Evolutionary conservation across 1,140 invertebrate genomes (phyloP).

Genomic region (Solenopsis invicta): DNA sequence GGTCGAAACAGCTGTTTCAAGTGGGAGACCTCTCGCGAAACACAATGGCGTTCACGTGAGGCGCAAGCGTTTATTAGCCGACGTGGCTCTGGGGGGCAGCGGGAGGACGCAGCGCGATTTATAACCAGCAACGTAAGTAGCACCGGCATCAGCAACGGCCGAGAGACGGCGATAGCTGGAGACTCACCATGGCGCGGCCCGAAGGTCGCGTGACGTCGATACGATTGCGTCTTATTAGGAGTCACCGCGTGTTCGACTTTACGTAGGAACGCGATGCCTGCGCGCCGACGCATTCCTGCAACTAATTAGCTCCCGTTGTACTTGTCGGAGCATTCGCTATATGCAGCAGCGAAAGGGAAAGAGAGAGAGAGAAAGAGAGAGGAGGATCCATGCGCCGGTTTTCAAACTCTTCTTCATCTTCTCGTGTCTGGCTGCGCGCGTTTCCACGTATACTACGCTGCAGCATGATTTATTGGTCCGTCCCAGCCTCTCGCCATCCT

Average conservation of each 20-base stretch:
- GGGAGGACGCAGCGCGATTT: constrained; percentile 52
- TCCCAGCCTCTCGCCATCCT: constrained; percentile 26
- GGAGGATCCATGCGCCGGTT: constrained; percentile 10
- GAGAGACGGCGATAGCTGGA: constrained; percentile 26
- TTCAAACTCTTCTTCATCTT: constrained; percentile 22
- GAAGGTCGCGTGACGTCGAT: constrained; percentile 75
- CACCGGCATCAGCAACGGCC: not conserved
- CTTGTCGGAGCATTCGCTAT: constrained; percentile 26
- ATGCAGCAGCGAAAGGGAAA: not conserved
- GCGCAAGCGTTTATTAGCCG: constrained; percentile 76
- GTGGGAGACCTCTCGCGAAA: constrained; percentile 66
- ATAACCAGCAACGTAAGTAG: constrained; percentile 64
- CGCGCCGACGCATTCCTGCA: constrained; percentile 79
- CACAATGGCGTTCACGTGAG: constrained; percentile 78
- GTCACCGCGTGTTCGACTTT: constrained; percentile 78
- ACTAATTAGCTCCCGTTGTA: constrained; percentile 81
- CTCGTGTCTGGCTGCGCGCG: not conserved
- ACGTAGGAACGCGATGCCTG: constrained; percentile 77
- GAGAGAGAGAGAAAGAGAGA: not conserved
- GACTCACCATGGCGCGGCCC: constrained; percentile 23
- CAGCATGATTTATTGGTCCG: constrained; percentile 26
- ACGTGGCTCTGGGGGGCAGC: constrained; percentile 23
- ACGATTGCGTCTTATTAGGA: constrained; percentile 75
- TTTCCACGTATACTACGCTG: not conserved
- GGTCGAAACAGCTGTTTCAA: constrained; percentile 75